Conservation (phyloP, 2,888 invertebrate genomes). For the Malacosoma neustria region DNA sequence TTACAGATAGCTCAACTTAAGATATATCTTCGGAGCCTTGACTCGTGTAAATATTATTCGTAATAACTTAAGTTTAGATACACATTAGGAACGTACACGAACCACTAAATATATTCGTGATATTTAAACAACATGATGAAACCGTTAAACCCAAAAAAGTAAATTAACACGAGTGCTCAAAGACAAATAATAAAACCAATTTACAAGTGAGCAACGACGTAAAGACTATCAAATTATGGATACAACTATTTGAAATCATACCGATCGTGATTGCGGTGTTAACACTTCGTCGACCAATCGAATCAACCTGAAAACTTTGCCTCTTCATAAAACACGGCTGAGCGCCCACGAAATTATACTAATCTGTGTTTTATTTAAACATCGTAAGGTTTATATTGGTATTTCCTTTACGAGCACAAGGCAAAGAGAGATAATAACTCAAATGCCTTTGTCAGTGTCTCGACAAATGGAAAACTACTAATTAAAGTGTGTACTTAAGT, state of each 20-base stretch:
- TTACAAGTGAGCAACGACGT: conserved; percentile 52
- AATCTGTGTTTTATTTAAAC: conserved; percentile 31
- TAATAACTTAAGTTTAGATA: conserved; percentile 26
- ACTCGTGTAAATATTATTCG: conserved; percentile 20
- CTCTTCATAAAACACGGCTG: conserved; percentile 40
- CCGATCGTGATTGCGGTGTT: conserved; percentile 61
- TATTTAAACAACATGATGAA: conserved; percentile 62
- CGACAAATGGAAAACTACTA: conserved; percentile 65
- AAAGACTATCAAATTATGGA: conserved; percentile 62
- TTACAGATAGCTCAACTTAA: conserved; percentile 15
- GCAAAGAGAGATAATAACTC: conserved; percentile 43
- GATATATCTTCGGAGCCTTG: conserved; percentile 21
- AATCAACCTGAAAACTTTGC: conserved; percentile 44
- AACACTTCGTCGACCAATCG: conserved; percentile 53
- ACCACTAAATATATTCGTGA: conserved; percentile 36
- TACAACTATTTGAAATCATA: conserved; percentile 65
- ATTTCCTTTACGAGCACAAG: conserved; percentile 16
- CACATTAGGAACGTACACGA: conserved; percentile 25
- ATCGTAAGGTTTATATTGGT: conserved; percentile 36
- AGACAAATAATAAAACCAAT: conserved; percentile 66
- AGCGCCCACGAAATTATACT: conserved; percentile 17
- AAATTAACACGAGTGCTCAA: conserved; percentile 55
- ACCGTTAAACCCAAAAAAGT: conserved; percentile 64
- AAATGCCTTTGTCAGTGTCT: conserved; percentile 62
- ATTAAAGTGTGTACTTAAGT: conserved; percentile 57